Conservation (phyloP, 2,113 vertebrate species). For the Dasypus novemcinctus region DNA sequence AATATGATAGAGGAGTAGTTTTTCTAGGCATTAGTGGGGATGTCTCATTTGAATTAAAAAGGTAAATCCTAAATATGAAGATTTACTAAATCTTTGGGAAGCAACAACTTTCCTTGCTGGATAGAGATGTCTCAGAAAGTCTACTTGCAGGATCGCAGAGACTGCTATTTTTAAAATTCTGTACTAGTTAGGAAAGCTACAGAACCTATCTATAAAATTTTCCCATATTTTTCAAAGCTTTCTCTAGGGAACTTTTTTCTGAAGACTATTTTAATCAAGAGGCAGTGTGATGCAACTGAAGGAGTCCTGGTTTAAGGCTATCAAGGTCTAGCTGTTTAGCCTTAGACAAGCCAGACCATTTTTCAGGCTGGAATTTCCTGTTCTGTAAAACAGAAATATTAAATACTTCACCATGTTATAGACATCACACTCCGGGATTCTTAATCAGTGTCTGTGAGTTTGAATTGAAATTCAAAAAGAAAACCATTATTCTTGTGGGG, state of each 20-base stretch:
- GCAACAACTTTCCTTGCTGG: slow-evolving; percentile 30
- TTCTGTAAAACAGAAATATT: neutral
- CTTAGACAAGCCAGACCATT: neutral
- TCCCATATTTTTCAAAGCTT: slow-evolving; percentile 34
- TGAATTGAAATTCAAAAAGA: too few species aligned
- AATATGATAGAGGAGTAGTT: neutral
- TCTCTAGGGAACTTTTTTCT: neutral
- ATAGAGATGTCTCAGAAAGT: slow-evolving; percentile 24
- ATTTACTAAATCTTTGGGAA: neutral
- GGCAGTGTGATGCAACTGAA: neutral
- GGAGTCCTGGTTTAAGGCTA: neutral
- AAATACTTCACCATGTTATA: neutral
- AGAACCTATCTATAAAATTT: slow-evolving; percentile 10
- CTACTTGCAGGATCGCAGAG: neutral
- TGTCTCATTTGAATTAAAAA: slow-evolving; percentile 24
- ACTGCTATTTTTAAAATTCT: slow-evolving; percentile 35
- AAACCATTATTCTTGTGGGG: too few species aligned
- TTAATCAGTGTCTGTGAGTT: too few species aligned
- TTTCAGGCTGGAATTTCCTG: neutral
- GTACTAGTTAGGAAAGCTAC: slow-evolving; percentile 40
- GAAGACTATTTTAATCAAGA: slow-evolving; percentile 21
- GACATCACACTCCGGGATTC: neutral
- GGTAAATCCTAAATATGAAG: slow-evolving; percentile 27
- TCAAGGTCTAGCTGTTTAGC: neutral
- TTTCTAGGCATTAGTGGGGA: neutral